Base-by-base conservation (phyloP, 2,113 vertebrate species). In the Amazona guildingii region DNA sequence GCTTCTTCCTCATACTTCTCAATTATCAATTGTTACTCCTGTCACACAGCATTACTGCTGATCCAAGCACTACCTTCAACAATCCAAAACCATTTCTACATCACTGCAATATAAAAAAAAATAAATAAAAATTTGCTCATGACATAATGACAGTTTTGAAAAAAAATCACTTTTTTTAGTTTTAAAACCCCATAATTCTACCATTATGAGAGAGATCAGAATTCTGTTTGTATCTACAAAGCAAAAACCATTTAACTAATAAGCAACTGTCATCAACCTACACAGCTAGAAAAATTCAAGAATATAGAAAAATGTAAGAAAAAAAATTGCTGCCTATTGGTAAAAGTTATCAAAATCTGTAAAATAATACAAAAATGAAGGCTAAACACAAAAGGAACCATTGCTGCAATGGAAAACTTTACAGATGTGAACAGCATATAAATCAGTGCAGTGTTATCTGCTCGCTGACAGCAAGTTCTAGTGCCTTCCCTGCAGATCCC, bases 381-480 rank as follows among this genome's bases (percentile, higher is more conserved):
- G 66, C 31, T 46, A 18, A 94, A 82, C 48, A 89, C 66, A 89
- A 82, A 88, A 70, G 46, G 83, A 68, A 69, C 81, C 44, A 57
- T 10, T 89, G 78, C 77, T 54, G 80, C 86, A 94, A 74, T 43
- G 78, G 70, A 92, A 88, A 94, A 91, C 90, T 93, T 94, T 24
- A 87, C 80, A 81, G 93, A 94, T 44, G 80, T 1, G 3, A 92
- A 79, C 64, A 75, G 90, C 77, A 46, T 92, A 88, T 86, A 91
- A 95, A 96, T 88, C 95, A 93, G 83, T 0, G n/a, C 86, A 11
- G 48, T 0, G 44, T 35, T 93, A 84, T 91, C 95, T 89, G 94
- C 86, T 86, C 3, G 3, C 90, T 91, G 88, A 84, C 90, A 94
- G 95, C 7, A 35, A 88, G 83, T 35, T 69, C 95, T 72, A 49